Evolutionary conservation across 1,140 invertebrate species (phyloP).

Genomic region (Helicoverpa zea): DNA sequence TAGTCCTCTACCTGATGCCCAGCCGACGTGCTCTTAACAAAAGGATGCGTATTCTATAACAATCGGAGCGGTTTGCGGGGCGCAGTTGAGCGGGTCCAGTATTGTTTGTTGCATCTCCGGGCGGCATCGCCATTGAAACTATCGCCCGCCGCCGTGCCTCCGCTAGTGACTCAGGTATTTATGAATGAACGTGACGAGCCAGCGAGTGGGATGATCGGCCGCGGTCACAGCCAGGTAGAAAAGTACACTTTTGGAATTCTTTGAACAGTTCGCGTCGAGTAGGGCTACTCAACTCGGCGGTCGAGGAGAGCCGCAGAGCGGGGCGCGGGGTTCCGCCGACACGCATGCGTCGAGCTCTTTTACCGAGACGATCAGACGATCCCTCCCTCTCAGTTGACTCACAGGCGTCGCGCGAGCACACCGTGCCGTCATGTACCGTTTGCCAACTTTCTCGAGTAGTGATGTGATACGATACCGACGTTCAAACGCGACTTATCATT

Average conservation of each 20-base stretch:
- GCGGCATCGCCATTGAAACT: slow-evolving; percentile 62
- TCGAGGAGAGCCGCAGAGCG: slow-evolving; percentile 81
- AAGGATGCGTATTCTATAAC: slow-evolving; percentile 75
- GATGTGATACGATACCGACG: slow-evolving; percentile 83
- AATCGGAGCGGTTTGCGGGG: slow-evolving; percentile 73
- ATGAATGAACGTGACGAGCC: slow-evolving; percentile 84
- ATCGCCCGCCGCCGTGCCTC: slow-evolving; percentile 57
- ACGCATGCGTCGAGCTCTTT: slow-evolving; percentile 80
- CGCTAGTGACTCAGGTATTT: slow-evolving; percentile 76
- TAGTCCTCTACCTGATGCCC: slow-evolving; percentile 75
- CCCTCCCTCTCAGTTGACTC: slow-evolving; percentile 82
- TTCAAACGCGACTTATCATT: slow-evolving; percentile 61
- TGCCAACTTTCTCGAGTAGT: slow-evolving; percentile 84
- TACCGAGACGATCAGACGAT: slow-evolving; percentile 68
- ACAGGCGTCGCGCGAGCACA: slow-evolving; percentile 69
- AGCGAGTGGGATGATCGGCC: slow-evolving; percentile 72
- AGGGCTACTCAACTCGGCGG: slow-evolving; percentile 75
- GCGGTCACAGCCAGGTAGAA: slow-evolving; percentile 83
- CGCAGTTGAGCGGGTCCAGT: slow-evolving; percentile 60
- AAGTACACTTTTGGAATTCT: slow-evolving; percentile 86
- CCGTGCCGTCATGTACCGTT: slow-evolving; percentile 79
- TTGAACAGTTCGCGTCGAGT: slow-evolving; percentile 75
- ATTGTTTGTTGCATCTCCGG: slow-evolving; percentile 72
- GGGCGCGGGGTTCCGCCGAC: slow-evolving; percentile 71
- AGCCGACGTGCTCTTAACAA: slow-evolving; percentile 72